A percentile compares a stretch with the other conserved stretches of the same genome.
Conservation (phyloP, 1,140 invertebrate species). For the Bicyclus anynana region DNA sequence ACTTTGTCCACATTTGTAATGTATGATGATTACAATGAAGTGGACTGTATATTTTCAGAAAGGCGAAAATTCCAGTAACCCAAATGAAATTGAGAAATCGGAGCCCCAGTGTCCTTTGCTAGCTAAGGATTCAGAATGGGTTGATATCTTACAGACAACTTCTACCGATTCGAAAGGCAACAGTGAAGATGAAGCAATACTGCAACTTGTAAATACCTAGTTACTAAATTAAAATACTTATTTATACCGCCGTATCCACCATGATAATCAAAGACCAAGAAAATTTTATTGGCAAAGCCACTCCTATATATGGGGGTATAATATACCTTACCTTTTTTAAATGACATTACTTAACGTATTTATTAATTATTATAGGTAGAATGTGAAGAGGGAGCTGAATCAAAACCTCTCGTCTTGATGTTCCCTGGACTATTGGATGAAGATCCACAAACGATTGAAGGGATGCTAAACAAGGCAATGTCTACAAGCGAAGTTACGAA, state of each 20-base stretch:
- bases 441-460: conserved; percentile 47
- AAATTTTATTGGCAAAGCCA: too few species aligned
- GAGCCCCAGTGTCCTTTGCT: conserved; percentile 37
- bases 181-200: conserved; percentile 41
- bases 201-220: conserved; percentile 40
- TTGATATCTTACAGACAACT: conserved; percentile 45
- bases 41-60: conserved; percentile 28
- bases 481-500: conserved; percentile 64
- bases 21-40: not conserved
- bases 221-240: too few species aligned
- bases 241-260: too few species aligned
- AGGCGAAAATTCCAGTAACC: conserved; percentile 15
- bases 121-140: conserved; percentile 67
- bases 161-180: conserved; percentile 16
- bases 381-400: conserved; percentile 45
- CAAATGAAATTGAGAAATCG: conserved; percentile 20
- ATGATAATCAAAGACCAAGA: too few species aligned
- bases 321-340: too few species aligned
- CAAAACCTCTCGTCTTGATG: conserved; percentile 52
- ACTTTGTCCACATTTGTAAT: too few species aligned
- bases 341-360: too few species aligned
- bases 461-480: conserved; percentile 51
- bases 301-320: too few species aligned
- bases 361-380: conserved; percentile 38
- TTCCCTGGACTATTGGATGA: conserved; percentile 51